Evolutionary conservation across 2,888 invertebrate species (phyloP).

Genomic region (Meteorus colon): DNA sequence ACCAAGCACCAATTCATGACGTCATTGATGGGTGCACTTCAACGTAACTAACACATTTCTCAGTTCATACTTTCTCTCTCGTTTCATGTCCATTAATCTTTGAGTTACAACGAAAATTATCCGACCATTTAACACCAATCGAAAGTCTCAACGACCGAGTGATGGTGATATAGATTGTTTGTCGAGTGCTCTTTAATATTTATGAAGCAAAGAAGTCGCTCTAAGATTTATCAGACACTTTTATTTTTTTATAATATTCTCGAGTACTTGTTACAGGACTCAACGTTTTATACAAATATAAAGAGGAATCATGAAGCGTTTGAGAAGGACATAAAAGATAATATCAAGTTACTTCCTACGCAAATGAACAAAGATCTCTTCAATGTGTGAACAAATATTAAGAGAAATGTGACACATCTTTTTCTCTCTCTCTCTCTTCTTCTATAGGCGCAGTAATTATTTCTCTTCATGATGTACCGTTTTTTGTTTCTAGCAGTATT

Average conservation of each 20-base stretch:
- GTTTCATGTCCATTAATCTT: constrained; percentile 13
- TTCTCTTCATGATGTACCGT: neutral
- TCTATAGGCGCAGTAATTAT: neutral
- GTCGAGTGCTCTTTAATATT: neutral
- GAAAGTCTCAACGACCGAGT: neutral
- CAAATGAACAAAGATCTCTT: neutral
- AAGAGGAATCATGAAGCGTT: neutral
- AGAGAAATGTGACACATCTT: neutral
- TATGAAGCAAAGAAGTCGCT: neutral
- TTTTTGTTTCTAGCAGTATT: neutral
- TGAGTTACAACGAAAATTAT: constrained; percentile 28
- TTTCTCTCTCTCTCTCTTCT: neutral
- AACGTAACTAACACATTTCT: constrained; percentile 38
- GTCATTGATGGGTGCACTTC: constrained; percentile 48
- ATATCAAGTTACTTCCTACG: neutral
- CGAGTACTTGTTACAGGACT: neutral
- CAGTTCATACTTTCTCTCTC: constrained; percentile 26
- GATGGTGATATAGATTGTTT: neutral
- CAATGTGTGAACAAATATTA: constrained; percentile 1
- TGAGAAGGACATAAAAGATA: neutral
- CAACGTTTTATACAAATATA: neutral
- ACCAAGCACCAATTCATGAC: constrained; percentile 54
- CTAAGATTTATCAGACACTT: neutral
- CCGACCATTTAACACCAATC: constrained; percentile 16
- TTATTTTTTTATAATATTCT: neutral